phyloP scores from a whole-genome alignment of 2,888 invertebrate species.

The Macrosiphum euphorbiae region DNA sequence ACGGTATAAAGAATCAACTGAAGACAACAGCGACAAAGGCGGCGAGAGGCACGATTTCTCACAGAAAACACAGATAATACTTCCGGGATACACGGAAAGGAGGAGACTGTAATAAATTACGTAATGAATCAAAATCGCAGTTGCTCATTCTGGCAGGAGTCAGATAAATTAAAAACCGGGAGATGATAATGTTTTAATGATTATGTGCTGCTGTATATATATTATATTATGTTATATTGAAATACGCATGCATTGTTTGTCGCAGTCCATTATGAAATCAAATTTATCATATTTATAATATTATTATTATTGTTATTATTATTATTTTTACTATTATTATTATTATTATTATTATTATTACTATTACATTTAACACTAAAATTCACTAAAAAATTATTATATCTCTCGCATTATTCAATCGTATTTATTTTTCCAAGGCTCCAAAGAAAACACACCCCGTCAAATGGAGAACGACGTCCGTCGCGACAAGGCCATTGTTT shows the following conservation, averaged over 20 bases:
- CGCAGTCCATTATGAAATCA: conserved; percentile 11
- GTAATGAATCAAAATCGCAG: conserved; percentile 2
- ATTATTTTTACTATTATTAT: neutral
- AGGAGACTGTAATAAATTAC: conserved; percentile 31
- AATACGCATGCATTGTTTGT: neutral
- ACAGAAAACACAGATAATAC: conserved; percentile 30
- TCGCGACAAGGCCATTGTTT: conserved; percentile 37
- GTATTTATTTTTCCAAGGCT: conserved; percentile 3
- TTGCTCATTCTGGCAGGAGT: neutral
- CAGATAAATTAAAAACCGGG: neutral
- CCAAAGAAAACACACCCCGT: conserved; percentile 40
- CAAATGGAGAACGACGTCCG: conserved; percentile 26
- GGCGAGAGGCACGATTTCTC: neutral
- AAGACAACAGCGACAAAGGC: neutral
- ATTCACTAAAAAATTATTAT: neutral
- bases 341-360: neutral
- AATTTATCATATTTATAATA: neutral
- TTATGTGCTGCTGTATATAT: neutral
- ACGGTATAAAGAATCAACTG: neutral
- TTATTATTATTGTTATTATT: too few species aligned
- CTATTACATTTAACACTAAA: neutral
- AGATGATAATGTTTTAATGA: conserved; percentile 10
- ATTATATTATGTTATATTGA: neutral
- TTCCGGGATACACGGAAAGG: neutral
- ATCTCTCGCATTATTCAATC: neutral